These are phyloP conservation scores for Microtus pennsylvanicus DNA, from an alignment of 2,113 vertebrate genomes.

Conservation along the genomic window DNA sequence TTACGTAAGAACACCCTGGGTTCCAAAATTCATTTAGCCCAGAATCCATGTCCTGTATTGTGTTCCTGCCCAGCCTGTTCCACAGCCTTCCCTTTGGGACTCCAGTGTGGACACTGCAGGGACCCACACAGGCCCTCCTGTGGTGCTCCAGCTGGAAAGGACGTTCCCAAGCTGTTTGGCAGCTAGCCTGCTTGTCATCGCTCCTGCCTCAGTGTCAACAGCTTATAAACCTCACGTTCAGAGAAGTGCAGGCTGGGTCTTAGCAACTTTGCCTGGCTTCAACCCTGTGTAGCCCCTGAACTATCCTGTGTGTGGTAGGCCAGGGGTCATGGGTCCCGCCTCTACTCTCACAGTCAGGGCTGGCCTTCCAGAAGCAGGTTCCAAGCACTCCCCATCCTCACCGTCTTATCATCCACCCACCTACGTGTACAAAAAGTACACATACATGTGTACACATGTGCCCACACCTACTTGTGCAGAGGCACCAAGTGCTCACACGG, in stretches of 20 bases:
- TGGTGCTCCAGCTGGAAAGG: no score
- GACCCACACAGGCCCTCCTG: not conserved
- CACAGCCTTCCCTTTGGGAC: not conserved
- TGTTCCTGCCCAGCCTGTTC: rapidly evolving
- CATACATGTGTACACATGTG: not conserved
- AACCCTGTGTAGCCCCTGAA: no score
- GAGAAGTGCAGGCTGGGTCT: not conserved
- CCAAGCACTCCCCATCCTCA: not conserved
- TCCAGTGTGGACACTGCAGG: not conserved
- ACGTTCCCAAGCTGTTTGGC: not conserved
- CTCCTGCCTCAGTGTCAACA: no score
- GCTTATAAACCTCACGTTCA: not conserved
- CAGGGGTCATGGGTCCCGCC: rapidly evolving
- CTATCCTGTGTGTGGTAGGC: rapidly evolving
- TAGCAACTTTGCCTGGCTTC: not conserved
- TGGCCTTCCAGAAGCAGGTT: not conserved
- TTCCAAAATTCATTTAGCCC: not conserved
- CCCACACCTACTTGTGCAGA: not conserved
- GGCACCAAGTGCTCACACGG: not conserved
- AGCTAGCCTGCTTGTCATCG: not conserved
- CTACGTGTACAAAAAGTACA: not conserved
- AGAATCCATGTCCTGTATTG: rapidly evolving
- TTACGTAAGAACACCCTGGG: not conserved
- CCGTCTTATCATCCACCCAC: not conserved
- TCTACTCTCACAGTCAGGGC: not conserved